A percentile compares a stretch with the other conserved stretches of the same genome.
These are phyloP conservation scores for Siphamia tubifer DNA, from an alignment of 2,113 vertebrate species.

Conservation along the genomic window DNA sequence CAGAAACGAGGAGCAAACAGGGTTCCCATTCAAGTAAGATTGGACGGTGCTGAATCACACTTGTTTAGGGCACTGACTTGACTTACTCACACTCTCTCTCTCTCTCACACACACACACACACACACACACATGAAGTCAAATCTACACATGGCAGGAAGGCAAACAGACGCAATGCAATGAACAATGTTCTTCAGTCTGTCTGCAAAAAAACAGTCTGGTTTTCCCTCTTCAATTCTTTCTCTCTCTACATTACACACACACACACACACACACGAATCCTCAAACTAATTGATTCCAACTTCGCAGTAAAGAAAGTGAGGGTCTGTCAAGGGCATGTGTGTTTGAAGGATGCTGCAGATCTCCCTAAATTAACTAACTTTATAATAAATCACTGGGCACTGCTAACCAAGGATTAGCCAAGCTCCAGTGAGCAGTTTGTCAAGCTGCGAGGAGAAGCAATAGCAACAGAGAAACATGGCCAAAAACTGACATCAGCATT, in stretches of 20 bases:
- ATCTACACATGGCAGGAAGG: slow-evolving; percentile 38
- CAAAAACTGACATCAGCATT: slow-evolving; percentile 68
- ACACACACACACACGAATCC: slow-evolving; percentile 2
- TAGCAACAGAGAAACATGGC: slow-evolving; percentile 41
- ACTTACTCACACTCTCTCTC: no score
- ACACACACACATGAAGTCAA: slow-evolving; percentile 22
- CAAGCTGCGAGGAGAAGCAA: slow-evolving; percentile 65
- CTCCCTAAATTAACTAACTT: slow-evolving; percentile 73
- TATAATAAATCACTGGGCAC: slow-evolving; percentile 72
- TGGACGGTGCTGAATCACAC: slow-evolving; percentile 61
- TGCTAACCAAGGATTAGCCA: slow-evolving; percentile 71
- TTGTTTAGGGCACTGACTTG: slow-evolving; percentile 46
- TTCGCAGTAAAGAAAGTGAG: slow-evolving; percentile 27
- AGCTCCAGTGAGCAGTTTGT: slow-evolving; percentile 75
- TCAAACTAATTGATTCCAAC: slow-evolving; percentile 48
- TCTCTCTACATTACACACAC: neutral
- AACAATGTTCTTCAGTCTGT: slow-evolving; percentile 34
- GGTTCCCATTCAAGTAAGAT: slow-evolving; percentile 53
- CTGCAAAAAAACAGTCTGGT: slow-evolving; percentile 22
- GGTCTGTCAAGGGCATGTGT: slow-evolving; percentile 36
- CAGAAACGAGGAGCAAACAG: slow-evolving; percentile 55
- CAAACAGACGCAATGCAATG: slow-evolving; percentile 49
- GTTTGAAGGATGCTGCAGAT: slow-evolving; percentile 48
- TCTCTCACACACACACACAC: slow-evolving; percentile 24
- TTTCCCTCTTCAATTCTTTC: neutral